A percentile compares a stretch with the other conserved stretches of the same genome.
Conservation (phyloP, 2,113 vertebrate species). For the Recurvirostra avosetta region DNA sequence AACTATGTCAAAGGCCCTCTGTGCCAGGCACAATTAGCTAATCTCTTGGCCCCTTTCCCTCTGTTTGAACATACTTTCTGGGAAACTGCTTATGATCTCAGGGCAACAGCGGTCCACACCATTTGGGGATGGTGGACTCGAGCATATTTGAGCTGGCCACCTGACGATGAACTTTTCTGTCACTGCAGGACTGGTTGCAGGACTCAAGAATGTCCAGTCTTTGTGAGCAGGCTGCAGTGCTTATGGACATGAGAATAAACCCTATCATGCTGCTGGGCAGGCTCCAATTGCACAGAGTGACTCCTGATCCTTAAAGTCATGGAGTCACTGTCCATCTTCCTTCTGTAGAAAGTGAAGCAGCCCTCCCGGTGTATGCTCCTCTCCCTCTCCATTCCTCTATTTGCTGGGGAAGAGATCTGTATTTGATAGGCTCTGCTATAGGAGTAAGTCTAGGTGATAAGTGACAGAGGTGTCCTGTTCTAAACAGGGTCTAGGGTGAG, state of each 20-base stretch:
- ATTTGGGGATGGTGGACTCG: neutral
- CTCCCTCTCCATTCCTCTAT: neutral
- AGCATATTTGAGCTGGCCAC: neutral
- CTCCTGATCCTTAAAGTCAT: neutral
- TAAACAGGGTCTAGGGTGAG: neutral
- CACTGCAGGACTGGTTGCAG: neutral
- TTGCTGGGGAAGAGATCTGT: neutral
- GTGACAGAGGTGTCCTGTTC: neutral
- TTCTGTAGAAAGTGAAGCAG: neutral
- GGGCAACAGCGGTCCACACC: neutral
- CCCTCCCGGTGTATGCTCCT: neutral
- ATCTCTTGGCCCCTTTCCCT: neutral
- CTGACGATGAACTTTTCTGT: neutral
- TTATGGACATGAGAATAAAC: neutral
- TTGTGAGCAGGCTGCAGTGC: neutral
- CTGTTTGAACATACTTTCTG: neutral
- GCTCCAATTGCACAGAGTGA: neutral
- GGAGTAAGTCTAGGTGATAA: neutral
- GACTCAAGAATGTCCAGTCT: neutral
- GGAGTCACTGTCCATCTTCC: neutral
- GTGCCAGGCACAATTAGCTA: neutral
- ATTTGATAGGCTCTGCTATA: neutral
- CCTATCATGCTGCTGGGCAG: neutral
- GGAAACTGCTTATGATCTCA: neutral
- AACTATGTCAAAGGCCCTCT: neutral